A percentile compares a stretch with the other conserved stretches of the same genome.
Conservation (phyloP, 2,888 invertebrate species). For the Volucella inflata region DNA sequence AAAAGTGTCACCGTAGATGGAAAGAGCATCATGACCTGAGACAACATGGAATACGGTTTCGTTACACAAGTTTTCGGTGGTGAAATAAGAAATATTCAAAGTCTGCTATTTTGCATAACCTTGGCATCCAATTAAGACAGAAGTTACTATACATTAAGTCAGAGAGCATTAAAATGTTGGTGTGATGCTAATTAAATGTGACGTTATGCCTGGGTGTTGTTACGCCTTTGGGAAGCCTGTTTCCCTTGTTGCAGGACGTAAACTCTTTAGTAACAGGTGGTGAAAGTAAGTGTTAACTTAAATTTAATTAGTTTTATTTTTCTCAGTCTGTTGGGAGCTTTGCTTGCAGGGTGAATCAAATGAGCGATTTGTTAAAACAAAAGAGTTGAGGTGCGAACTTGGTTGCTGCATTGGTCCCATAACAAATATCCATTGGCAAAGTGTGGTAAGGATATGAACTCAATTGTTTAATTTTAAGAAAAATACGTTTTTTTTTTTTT, state of each 20-base stretch:
- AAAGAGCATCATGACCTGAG: not conserved
- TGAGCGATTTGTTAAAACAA: not conserved
- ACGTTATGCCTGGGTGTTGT: not conserved
- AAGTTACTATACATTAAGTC: conserved; percentile 1
- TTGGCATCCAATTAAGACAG: conserved; percentile 25
- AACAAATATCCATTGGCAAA: not conserved
- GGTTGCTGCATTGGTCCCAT: not conserved
- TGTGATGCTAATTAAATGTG: conserved; percentile 19
- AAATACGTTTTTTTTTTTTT: too few relatives aligned
- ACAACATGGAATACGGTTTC: not conserved
- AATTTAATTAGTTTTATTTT: not conserved
- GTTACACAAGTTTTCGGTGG: conserved; percentile 10
- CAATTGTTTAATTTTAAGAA: not conserved
- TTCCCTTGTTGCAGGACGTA: conserved; percentile 4
- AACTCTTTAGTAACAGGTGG: not conserved
- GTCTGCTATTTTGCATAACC: conserved; percentile 40
- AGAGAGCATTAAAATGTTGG: not conserved
- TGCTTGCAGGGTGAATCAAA: not conserved
- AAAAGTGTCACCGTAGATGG: conserved; percentile 7
- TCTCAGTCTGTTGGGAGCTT: not conserved
- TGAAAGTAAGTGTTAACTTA: conserved; percentile 2
- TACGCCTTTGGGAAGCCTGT: conserved; percentile 6
- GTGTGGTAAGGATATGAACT: not conserved
- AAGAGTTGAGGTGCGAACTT: conserved; percentile 33
- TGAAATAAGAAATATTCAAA: conserved; percentile 27